Conservation (phyloP, 2,797 vertebrate species). For the Mycteria americana region DNA sequence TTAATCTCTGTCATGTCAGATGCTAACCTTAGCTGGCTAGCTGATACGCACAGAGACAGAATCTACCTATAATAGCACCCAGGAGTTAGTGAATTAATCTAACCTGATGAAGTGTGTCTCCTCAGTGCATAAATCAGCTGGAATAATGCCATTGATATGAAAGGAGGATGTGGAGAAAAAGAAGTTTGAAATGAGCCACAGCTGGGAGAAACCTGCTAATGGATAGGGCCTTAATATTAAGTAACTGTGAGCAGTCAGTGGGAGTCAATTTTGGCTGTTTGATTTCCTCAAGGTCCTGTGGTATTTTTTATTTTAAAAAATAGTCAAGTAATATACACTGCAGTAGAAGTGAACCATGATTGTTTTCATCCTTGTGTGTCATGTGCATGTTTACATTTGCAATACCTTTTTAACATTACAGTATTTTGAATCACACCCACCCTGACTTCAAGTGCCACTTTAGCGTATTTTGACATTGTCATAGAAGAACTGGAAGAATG, state of each 20-base stretch:
- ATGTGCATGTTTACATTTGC: neutral
- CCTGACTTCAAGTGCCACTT: neutral
- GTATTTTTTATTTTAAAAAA: neutral
- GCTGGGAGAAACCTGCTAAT: neutral
- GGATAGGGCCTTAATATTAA: neutral
- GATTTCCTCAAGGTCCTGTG: neutral
- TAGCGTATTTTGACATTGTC: neutral
- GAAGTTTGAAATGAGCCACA: slow-evolving; percentile 11
- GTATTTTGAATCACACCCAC: neutral
- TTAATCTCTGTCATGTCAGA: neutral
- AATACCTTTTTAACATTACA: neutral
- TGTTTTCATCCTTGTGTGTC: neutral
- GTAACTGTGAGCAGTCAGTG: neutral
- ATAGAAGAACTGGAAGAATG: neutral
- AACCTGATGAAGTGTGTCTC: slow-evolving; percentile 19
- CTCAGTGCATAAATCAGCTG: slow-evolving; percentile 50
- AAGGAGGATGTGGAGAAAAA: slow-evolving; percentile 22
- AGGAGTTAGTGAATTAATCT: slow-evolving; percentile 28
- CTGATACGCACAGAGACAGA: neutral
- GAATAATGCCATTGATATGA: slow-evolving; percentile 2
- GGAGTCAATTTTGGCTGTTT: neutral
- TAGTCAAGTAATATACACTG: neutral
- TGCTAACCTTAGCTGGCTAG: neutral
- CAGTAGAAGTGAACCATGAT: neutral
- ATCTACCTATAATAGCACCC: neutral